Conservation (phyloP, 2,888 invertebrate species). For the Hedychridium roseum region DNA sequence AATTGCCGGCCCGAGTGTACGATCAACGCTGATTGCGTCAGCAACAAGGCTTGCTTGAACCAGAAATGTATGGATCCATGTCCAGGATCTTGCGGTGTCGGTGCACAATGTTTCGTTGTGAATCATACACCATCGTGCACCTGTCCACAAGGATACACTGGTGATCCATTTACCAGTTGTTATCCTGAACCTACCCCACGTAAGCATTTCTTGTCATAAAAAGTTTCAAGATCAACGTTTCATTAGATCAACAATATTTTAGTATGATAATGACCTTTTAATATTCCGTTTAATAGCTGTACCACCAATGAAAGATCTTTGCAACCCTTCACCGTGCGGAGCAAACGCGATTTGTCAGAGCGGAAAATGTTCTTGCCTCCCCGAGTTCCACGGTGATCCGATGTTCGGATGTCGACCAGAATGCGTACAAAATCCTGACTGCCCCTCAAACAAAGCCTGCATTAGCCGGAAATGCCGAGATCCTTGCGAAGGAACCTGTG, state of each 20-base stretch:
- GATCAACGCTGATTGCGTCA: constrained; percentile 65
- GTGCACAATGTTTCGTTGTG: constrained; percentile 74
- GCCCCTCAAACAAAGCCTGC: constrained; percentile 78
- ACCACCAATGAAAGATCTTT: constrained; percentile 66
- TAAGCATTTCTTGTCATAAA: too few relatives aligned
- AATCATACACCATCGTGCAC: constrained; percentile 79
- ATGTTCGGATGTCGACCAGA: constrained; percentile 78
- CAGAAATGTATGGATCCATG: constrained; percentile 65
- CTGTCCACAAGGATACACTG: constrained; percentile 73
- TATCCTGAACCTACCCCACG: too few relatives aligned
- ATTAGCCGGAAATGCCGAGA: constrained; percentile 81
- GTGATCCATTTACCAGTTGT: constrained; percentile 86
- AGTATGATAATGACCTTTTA: too few relatives aligned
- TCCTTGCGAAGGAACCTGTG: constrained; percentile 82
- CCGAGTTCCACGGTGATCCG: constrained; percentile 60
- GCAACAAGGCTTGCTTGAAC: constrained; percentile 59
- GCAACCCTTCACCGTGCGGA: constrained; percentile 77
- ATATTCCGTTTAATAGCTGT: constrained; percentile 17
- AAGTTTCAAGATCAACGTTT: too few relatives aligned
- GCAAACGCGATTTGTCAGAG: constrained; percentile 73
- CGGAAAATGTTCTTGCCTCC: constrained; percentile 55
- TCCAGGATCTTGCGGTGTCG: constrained; percentile 61
- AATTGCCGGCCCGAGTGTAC: constrained; percentile 65
- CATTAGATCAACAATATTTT: not conserved
- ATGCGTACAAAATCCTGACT: constrained; percentile 81